Evolutionary conservation across 2,888 invertebrate genomes (phyloP).

Genomic region (Melanophora roralis): DNA sequence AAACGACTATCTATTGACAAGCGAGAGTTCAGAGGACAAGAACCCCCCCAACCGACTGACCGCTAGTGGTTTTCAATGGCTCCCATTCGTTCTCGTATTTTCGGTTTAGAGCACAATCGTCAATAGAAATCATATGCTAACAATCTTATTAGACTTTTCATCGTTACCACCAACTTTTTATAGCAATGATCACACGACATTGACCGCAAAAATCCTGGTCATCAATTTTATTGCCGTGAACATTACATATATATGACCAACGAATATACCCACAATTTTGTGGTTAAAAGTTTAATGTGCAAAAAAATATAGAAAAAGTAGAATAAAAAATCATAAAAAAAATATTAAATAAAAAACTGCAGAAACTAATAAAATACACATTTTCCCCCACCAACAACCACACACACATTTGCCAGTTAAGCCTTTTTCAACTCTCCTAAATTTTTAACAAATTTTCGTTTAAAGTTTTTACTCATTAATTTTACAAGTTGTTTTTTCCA

Average conservation of each 20-base stretch:
- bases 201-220: too few species aligned
- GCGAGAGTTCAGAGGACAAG: too few species aligned
- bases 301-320: slow-evolving; percentile 8
- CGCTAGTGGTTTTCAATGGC: too few species aligned
- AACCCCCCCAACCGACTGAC: too few species aligned
- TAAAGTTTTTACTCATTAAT: slow-evolving; percentile 5
- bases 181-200: too few species aligned
- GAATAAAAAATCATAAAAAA: slow-evolving; percentile 19
- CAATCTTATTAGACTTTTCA: too few species aligned
- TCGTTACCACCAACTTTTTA: too few species aligned
- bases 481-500: background rate
- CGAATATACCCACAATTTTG: slow-evolving; percentile 57
- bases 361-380: slow-evolving; percentile 55
- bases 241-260: slow-evolving; percentile 44
- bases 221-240: too few species aligned
- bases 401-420: background rate
- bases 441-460: slow-evolving; percentile 49
- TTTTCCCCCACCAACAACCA: slow-evolving; percentile 7
- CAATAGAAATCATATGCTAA: too few species aligned
- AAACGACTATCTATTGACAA: too few species aligned
- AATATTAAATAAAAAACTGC: slow-evolving; percentile 3
- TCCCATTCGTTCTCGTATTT: too few species aligned
- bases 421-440: background rate
- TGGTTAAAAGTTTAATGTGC: slow-evolving; percentile 57
- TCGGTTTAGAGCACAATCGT: too few species aligned